phyloP scores from a whole-genome alignment of 2,113 vertebrate species.

The Sceloporus undulatus region DNA sequence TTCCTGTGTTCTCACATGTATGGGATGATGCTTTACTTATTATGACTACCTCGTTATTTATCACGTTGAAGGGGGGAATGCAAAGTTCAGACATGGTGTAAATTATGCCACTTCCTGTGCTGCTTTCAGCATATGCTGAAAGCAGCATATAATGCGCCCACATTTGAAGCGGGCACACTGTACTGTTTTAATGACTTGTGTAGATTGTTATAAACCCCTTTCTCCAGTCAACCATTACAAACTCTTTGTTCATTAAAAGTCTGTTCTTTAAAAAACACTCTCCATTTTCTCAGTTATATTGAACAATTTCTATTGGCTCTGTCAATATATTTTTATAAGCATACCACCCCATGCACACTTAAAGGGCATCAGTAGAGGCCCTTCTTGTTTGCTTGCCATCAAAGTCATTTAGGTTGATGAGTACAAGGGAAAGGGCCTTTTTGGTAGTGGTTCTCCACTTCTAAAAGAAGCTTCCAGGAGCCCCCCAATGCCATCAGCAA shows the following conservation, averaged over 20 bases:
- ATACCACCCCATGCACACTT: conserved; percentile 10
- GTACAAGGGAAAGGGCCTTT: no score
- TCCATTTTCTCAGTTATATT: not conserved
- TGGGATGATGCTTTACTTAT: not conserved
- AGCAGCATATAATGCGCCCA: no score
- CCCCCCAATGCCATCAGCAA: no score
- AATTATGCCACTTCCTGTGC: no score
- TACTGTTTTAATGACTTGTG: not conserved
- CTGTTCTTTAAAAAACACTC: not conserved
- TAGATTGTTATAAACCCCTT: not conserved
- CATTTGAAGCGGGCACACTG: no score
- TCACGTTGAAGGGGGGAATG: no score
- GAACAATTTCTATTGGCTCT: conserved; percentile 26
- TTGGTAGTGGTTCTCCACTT: no score
- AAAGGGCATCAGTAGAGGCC: not conserved
- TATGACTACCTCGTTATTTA: not conserved
- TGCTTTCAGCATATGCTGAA: no score
- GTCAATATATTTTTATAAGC: not conserved
- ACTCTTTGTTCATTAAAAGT: not conserved
- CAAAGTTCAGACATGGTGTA: not conserved
- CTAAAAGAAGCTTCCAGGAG: no score
- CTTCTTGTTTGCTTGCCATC: not conserved
- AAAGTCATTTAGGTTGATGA: no score
- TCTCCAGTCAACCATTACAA: conserved; percentile 9
- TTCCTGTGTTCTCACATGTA: no score